Evolutionary conservation across 2,113 vertebrate species (phyloP), one percentile per base, ranked within the genome.

Genomic region (Phylloscopus trochiloides): DNA sequence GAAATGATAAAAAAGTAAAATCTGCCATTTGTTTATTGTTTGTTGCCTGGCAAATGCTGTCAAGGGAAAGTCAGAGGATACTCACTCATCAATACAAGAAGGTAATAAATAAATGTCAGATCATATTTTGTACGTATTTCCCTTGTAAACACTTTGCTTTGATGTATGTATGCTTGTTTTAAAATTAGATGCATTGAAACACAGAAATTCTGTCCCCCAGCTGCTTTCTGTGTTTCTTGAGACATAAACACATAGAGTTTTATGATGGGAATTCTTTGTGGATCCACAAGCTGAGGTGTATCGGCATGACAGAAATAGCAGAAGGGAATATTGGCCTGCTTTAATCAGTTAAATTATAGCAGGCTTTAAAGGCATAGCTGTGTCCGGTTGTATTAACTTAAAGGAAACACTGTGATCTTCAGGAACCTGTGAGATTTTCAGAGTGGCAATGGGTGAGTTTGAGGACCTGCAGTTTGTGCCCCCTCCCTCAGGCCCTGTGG

Each of bases 71-170:
- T 96, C 25, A 63, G 57, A 51, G 45, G 57, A 83, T 96, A 90
- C 63, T 79, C 63, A 66, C 82, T 82, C 67, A 48, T 88, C 84
- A 91, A 22, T 85, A 73, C 29, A 79, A 71, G 48, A 80, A 96
- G 74, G 85, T 95, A 97, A 91, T 96, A 93, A 97, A 91, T 96
- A 93, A 96, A 70, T 92, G 88, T 94, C 84, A 88, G 90, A 78
- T 97, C 34, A 40, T 54, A 34, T 86, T 71, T 66, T 74, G 89
- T 70, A 54, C 19, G 8, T 22, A 61, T 92, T 90, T 92, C 45
- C 51, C 86, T 76, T 80, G 78, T 87, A 97, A 97, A 93, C 16
- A 36, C 58, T 95, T 93, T 93, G 42, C 91, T 70, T 91, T 96
- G 79, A 92, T 96, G 47, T 86, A 48, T 28, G 26, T 48, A 52